A percentile compares a stretch with the other conserved stretches of the same genome.
Conservation (phyloP, 2,797 vertebrate species). For the Corythornis leucogaster region DNA sequence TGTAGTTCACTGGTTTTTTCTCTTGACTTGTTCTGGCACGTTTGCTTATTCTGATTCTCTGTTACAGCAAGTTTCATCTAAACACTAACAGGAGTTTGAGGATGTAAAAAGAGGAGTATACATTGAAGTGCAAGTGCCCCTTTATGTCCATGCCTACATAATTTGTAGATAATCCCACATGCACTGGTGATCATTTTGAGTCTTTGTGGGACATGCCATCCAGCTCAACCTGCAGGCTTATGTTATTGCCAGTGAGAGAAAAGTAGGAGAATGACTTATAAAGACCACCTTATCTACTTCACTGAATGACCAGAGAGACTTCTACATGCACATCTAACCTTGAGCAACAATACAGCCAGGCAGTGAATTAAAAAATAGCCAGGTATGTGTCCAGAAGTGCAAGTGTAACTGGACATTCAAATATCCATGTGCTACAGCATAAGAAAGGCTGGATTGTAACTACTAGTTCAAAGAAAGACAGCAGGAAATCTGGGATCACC, state of each 20-base stretch:
- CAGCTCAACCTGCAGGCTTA: neutral
- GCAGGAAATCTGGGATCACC: neutral
- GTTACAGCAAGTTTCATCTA: neutral
- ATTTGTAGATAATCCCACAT: neutral
- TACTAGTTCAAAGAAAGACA: neutral
- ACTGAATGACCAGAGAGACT: neutral
- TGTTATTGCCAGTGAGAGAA: neutral
- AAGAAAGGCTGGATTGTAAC: neutral
- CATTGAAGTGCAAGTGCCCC: neutral
- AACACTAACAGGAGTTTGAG: neutral
- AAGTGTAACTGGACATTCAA: neutral
- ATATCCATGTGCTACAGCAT: neutral
- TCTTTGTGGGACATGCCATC: neutral
- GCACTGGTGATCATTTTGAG: neutral
- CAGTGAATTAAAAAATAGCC: neutral
- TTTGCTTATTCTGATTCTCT: neutral
- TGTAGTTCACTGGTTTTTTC: neutral
- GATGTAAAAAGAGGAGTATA: neutral
- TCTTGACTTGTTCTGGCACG: neutral
- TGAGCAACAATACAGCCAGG: neutral
- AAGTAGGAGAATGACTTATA: neutral
- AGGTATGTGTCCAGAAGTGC: neutral
- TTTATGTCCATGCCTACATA: neutral
- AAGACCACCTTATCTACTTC: neutral
- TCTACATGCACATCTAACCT: neutral